Percentiles rank a stretch among this genome's conserved stretches.
phyloP scores from a whole-genome alignment of 2,888 invertebrate species.

The Yponomeuta plumbellus region DNA sequence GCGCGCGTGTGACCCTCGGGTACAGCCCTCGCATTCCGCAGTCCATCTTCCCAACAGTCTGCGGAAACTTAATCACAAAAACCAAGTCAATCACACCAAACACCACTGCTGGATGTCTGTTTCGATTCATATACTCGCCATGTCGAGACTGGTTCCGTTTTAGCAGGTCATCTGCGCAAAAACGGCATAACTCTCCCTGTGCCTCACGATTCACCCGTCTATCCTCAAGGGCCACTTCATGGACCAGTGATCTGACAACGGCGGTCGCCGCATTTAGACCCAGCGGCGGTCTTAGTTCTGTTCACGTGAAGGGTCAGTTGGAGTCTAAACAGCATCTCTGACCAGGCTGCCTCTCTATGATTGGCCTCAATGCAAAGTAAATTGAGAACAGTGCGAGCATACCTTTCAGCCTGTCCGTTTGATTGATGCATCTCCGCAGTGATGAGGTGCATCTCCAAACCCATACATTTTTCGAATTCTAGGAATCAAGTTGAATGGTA shows the following conservation, averaged over 20 bases:
- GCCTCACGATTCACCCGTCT: constrained; percentile 13
- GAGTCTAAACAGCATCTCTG: constrained; percentile 12
- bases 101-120: neutral
- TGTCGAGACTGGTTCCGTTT: constrained; percentile 2
- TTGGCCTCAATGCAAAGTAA: too few relatives aligned
- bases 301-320: constrained; percentile 14
- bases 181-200: constrained; percentile 1
- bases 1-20: too few relatives aligned
- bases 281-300: constrained; percentile 13
- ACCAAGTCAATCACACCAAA: constrained; percentile 14
- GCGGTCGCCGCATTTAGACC: constrained; percentile 16
- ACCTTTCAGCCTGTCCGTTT: constrained; percentile 26
- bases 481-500: constrained; percentile 15
- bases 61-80: constrained; percentile 19
- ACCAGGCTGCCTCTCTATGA: constrained; percentile 17
- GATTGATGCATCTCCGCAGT: constrained; percentile 28
- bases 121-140: constrained; percentile 11
- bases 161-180: neutral
- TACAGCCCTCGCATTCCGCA: constrained; percentile 22
- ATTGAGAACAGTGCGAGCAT: too few relatives aligned
- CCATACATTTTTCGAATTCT: constrained; percentile 9
- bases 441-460: constrained; percentile 23
- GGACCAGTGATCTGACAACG: constrained; percentile 13
- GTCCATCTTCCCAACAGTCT: too few relatives aligned
- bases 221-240: too few relatives aligned